Evolutionary conservation across 2,888 invertebrate species (phyloP).

Genomic region (Campaea margaritaria): DNA sequence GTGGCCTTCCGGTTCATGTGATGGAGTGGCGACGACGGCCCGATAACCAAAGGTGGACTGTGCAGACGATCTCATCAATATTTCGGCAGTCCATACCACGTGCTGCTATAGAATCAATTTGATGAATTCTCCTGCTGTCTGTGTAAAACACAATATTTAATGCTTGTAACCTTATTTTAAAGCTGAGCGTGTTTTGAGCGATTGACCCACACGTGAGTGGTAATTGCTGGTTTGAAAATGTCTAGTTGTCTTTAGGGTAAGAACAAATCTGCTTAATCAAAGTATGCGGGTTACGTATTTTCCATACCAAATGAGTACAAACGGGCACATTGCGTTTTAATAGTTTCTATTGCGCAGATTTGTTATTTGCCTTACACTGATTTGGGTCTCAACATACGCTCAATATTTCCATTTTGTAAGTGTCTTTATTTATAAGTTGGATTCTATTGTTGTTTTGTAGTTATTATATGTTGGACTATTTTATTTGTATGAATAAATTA

Average conservation of each 20-base stretch:
- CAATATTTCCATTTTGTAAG: conserved; percentile 21
- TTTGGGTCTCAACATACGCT: conserved; percentile 12
- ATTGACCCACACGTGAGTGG: conserved; percentile 1
- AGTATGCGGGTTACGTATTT: not conserved
- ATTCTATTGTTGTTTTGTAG: conserved; percentile 22
- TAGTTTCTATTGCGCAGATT: not conserved
- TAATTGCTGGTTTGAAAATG: not conserved
- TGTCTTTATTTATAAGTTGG: conserved; percentile 15
- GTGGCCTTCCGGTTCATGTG: not conserved
- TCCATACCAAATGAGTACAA: too few species aligned
- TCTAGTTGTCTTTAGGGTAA: not conserved
- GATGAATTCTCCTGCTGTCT: conserved; percentile 7
- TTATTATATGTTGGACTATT: conserved; percentile 5
- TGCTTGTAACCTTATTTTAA: conserved; percentile 10
- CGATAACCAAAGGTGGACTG: not conserved
- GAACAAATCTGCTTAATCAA: conserved; percentile 5
- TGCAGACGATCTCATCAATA: not conserved
- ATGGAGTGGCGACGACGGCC: not conserved
- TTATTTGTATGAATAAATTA: conserved; percentile 24
- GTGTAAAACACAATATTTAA: conserved; percentile 6
- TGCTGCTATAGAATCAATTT: too few species aligned
- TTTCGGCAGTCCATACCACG: not conserved
- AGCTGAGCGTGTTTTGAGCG: conserved; percentile 23
- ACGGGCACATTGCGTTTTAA: too few species aligned
- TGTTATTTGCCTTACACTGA: not conserved